Base-by-base conservation (phyloP, 1,140 invertebrate genomes). In the Condylostylus longicornis region DNA sequence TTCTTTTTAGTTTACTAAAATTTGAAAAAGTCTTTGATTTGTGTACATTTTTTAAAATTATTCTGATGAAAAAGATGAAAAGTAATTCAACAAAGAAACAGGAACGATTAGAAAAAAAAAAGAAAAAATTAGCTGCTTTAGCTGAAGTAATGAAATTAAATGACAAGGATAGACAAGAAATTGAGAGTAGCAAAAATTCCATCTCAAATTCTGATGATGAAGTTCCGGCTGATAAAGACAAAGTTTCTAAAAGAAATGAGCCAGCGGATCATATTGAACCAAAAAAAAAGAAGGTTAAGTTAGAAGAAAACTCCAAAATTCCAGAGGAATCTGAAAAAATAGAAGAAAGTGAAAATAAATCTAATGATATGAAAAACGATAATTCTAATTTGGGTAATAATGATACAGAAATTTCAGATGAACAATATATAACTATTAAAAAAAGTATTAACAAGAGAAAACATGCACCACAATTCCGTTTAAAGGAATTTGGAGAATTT, bases 41-140 rank as follows among this genome's bases (percentile, higher is more conserved):
- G n/a, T n/a, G n/a, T n/a, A n/a, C n/a, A n/a, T n/a, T n/a, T n/a
- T n/a, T n/a, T n/a, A n/a, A n/a, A n/a, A n/a, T n/a, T n/a, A n/a
- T n/a, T n/a, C n/a, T n/a, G n/a, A n/a, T n/a, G n/a, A n/a, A n/a
- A n/a, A n/a, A n/a, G n/a, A n/a, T n/a, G n/a, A n/a, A n/a, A n/a
- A n/a, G n/a, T n/a, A n/a, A n/a, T n/a, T n/a, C 52, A 6, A 23
- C 50, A 4, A 70, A 67, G 46, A 64, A 69, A 47, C 50, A 57
- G 19, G 58, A 62, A 47, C 63, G 74, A 41, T 58, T 67, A 39
- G 70, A 75, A 44, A 75, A 68, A 35, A 77, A 75, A 43, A 68
- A 68, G 43, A 71, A 71, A 51, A 76, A 75, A 61, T 61, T 74
- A 46, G 62, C 65, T 14, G 74, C 74, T 3, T 60, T 74, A 43